Evolutionary conservation across 2,113 vertebrate species (phyloP).

Genomic region (Crypturellus undulatus): DNA sequence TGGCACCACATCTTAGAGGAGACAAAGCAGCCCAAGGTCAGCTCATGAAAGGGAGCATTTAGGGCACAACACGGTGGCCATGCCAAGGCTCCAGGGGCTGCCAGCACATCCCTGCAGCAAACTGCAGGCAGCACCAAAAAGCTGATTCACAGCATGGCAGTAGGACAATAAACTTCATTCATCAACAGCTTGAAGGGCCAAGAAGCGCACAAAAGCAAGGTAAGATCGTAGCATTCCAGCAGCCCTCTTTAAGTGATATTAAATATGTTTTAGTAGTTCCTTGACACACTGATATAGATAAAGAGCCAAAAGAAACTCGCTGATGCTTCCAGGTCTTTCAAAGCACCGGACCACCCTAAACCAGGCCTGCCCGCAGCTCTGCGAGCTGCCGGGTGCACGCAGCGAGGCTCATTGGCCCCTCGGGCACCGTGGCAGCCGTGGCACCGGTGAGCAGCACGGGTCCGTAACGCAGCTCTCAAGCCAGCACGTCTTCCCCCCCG

Average conservation of each 20-base stretch:
- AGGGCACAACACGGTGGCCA: background rate
- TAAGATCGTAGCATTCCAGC: background rate
- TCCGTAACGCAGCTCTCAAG: background rate
- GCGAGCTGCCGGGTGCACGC: background rate
- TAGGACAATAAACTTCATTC: constrained; percentile 28
- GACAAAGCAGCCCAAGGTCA: constrained; percentile 31
- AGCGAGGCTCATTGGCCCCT: background rate
- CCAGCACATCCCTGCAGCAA: background rate
- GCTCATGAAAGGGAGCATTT: constrained; percentile 43
- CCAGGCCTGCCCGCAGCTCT: background rate
- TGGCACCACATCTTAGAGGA: constrained; percentile 18
- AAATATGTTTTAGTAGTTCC: background rate
- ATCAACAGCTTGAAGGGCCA: background rate
- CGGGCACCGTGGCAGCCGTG: background rate
- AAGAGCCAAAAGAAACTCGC: background rate
- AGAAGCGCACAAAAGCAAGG: background rate
- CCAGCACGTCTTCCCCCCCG: background rate
- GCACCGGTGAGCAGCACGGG: background rate
- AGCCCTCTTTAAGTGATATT: background rate
- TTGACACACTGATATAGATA: background rate
- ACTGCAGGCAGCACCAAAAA: background rate
- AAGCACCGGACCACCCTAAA: background rate
- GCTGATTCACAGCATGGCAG: background rate
- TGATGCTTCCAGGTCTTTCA: background rate
- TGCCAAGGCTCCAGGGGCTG: background rate